Percentiles rank a stretch among this genome's conserved stretches.
Evolutionary conservation across 1,140 invertebrate genomes (phyloP).

Genomic region (Microplitis demolitor): DNA sequence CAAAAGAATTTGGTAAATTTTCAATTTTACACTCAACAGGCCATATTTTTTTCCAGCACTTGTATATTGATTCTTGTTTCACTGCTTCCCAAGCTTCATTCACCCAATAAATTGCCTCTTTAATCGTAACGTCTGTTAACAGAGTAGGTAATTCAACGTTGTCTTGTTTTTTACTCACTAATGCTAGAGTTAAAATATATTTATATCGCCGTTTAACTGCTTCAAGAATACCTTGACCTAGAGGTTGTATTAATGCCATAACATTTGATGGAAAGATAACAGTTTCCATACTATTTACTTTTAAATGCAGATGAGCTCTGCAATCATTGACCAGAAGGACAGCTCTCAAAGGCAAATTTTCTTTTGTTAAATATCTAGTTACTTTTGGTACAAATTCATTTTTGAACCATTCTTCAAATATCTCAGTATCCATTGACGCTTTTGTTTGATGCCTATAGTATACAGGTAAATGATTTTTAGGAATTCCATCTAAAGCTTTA

Average conservation of each 20-base stretch:
- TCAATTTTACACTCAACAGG: background rate
- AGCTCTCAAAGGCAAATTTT: conserved; percentile 29
- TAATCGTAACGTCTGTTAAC: conserved; percentile 8
- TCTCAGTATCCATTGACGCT: conserved; percentile 39
- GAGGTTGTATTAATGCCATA: conserved; percentile 54
- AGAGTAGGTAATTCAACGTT: background rate
- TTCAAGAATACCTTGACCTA: conserved; percentile 46
- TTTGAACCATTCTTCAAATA: conserved; percentile 45
- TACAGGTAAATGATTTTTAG: conserved; percentile 28
- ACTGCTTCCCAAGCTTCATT: conserved; percentile 9
- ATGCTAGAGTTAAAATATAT: conserved; percentile 1
- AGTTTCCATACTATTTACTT: conserved; percentile 37
- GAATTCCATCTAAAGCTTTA: conserved; percentile 37
- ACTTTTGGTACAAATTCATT: conserved; percentile 31
- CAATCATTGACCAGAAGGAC: conserved; percentile 47
- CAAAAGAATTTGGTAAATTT: no score
- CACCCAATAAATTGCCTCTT: conserved; percentile 7
- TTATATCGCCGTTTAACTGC: conserved; percentile 37
- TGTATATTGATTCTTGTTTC: conserved; percentile 5
- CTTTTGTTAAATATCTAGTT: conserved; percentile 13
- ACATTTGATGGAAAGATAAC: conserved; percentile 58
- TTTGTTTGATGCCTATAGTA: conserved; percentile 29
- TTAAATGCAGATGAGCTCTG: conserved; percentile 36
- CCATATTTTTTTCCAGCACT: conserved; percentile 21
- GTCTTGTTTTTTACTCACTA: conserved; percentile 14